Evolutionary conservation across 1,140 invertebrate species (phyloP).

Genomic region (Cydia amplana): DNA sequence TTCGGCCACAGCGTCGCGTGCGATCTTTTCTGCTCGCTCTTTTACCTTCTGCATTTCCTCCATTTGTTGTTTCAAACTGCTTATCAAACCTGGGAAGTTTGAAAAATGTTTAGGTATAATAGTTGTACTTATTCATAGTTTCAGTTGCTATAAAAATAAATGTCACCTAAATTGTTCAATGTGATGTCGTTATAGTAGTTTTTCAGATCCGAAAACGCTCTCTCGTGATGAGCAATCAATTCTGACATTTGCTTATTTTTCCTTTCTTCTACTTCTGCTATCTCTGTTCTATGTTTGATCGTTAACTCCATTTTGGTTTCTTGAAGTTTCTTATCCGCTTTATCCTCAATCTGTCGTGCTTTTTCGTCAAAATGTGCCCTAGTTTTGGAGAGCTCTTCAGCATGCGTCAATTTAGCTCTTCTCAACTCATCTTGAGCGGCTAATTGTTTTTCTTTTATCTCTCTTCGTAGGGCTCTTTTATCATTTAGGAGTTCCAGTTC

Average conservation of each 20-base stretch:
- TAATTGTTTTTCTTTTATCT: conserved; percentile 86
- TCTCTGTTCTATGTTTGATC: conserved; percentile 85
- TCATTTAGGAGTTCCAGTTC: conserved; percentile 89
- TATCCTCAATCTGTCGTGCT: conserved; percentile 88
- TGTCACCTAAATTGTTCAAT: conserved; percentile 88
- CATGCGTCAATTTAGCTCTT: conserved; percentile 70
- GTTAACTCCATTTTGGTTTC: conserved; percentile 87
- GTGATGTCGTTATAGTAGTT: conserved; percentile 97
- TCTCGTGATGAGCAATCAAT: conserved; percentile 90
- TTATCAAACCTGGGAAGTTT: conserved; percentile 60
- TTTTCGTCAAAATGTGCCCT: conserved; percentile 87
- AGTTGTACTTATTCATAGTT: neutral
- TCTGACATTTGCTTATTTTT: conserved; percentile 92
- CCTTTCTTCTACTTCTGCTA: conserved; percentile 92
- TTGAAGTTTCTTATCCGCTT: conserved; percentile 87
- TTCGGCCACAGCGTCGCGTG: conserved; percentile 81
- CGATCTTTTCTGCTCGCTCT: conserved; percentile 84
- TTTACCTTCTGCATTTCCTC: conserved; percentile 90
- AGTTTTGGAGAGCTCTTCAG: conserved; percentile 83
- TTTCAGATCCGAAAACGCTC: conserved; percentile 92
- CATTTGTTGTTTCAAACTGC: conserved; percentile 88
- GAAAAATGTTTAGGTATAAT: neutral
- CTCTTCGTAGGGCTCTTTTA: conserved; percentile 87
- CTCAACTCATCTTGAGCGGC: conserved; percentile 80
- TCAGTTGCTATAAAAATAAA: neutral